Conservation (phyloP, 2,797 vertebrate genomes). For the Pogoniulus pusillus region DNA sequence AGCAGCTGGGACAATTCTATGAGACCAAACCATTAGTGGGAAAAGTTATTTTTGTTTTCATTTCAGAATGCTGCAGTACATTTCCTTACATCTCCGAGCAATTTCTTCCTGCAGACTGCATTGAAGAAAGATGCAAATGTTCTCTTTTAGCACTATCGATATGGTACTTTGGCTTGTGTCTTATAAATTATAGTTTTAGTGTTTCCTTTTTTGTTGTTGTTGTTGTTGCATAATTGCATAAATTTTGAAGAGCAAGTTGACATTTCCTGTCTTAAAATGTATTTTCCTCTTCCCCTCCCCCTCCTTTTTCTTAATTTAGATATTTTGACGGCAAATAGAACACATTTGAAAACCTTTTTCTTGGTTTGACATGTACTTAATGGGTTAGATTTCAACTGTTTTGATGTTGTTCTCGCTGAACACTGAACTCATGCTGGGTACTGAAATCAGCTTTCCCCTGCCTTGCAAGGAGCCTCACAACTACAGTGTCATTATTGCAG, state of each 20-base stretch:
- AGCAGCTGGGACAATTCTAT: conserved; percentile 65
- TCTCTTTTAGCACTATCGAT: background rate
- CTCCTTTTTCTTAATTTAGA: background rate
- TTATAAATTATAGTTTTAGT: background rate
- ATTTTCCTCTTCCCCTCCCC: background rate
- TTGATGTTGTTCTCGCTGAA: background rate
- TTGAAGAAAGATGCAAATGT: background rate
- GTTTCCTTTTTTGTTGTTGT: background rate
- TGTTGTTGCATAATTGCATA: background rate
- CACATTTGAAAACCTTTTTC: background rate
- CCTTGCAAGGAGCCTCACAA: background rate
- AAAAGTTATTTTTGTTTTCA: conserved; percentile 63
- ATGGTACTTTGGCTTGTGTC: background rate
- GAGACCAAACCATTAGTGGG: conserved; percentile 29
- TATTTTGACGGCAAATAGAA: background rate
- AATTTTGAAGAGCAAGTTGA: background rate
- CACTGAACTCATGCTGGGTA: background rate
- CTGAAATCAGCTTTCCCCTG: background rate
- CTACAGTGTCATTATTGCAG: background rate
- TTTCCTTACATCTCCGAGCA: conserved; percentile 46
- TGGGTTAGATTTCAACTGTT: background rate
- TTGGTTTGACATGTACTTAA: background rate
- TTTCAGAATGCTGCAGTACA: conserved; percentile 1
- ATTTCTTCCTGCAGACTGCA: background rate
- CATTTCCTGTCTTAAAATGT: background rate